Conservation (phyloP, 2,888 invertebrate species). For the Clusia tigrina region DNA sequence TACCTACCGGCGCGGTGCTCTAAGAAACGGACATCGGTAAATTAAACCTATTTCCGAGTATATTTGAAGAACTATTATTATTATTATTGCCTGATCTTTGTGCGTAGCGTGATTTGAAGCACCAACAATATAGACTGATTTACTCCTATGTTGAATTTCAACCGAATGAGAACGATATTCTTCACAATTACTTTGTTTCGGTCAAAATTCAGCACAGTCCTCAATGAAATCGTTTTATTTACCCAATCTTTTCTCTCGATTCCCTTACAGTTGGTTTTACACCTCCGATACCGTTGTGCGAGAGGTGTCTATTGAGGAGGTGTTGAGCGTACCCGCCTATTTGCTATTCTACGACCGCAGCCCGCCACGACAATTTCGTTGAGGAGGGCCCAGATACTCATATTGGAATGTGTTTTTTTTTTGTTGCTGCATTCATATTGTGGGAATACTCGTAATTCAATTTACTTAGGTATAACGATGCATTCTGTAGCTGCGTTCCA, state of each 20-base stretch:
- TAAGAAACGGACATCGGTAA: slow-evolving; percentile 63
- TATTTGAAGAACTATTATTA: too few species aligned
- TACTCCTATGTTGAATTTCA: too few species aligned
- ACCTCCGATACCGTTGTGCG: slow-evolving; percentile 87
- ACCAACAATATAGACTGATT: too few species aligned
- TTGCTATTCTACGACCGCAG: slow-evolving; percentile 88
- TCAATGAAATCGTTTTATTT: not conserved
- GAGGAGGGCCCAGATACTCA: not conserved
- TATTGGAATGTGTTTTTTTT: not conserved
- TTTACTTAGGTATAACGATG: too few species aligned
- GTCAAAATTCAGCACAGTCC: not conserved
- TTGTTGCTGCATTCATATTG: not conserved
- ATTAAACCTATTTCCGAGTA: not conserved
- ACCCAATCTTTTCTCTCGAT: not conserved
- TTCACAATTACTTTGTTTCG: not conserved
- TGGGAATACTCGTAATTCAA: too few species aligned
- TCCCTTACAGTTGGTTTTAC: slow-evolving; percentile 77
- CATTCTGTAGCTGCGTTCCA: too few species aligned
- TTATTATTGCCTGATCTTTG: too few species aligned
- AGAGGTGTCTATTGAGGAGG: slow-evolving; percentile 81
- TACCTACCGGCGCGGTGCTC: slow-evolving; percentile 81
- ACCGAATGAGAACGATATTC: too few species aligned
- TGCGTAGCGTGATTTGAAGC: too few species aligned
- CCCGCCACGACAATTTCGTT: slow-evolving; percentile 49
- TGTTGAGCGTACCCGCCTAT: slow-evolving; percentile 86